These are phyloP conservation scores for Melanotus villosus DNA, from an alignment of 2,888 invertebrate species.

Conservation along the genomic window DNA sequence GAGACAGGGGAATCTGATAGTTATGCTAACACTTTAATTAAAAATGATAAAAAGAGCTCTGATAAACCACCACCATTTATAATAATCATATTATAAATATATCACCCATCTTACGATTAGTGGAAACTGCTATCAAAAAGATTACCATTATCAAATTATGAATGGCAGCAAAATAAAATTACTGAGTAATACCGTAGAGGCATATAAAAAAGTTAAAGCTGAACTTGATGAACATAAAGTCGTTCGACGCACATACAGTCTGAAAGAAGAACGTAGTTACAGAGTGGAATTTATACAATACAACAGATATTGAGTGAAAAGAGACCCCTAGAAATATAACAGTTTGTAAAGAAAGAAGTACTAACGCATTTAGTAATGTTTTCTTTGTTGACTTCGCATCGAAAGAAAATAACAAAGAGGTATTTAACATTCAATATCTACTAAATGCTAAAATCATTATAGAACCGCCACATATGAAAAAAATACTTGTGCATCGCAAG, in stretches of 20 bases:
- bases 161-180: neutral
- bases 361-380: neutral
- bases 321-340: slow-evolving; percentile 9
- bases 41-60: neutral
- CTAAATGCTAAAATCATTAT: slow-evolving; percentile 22
- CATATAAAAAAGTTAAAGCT: slow-evolving; percentile 4
- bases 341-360: neutral
- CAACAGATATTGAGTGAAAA: neutral
- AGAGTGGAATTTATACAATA: slow-evolving; percentile 10
- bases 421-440: slow-evolving; percentile 19
- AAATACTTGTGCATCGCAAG: slow-evolving; percentile 2
- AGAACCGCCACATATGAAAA: slow-evolving; percentile 19
- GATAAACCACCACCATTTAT: slow-evolving; percentile 11
- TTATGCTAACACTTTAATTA: neutral
- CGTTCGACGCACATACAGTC: neutral
- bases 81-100: neutral
- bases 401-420: slow-evolving; percentile 25
- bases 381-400: slow-evolving; percentile 26
- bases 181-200: neutral
- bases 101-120: neutral
- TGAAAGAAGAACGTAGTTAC: slow-evolving; percentile 8
- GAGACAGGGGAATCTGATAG: no score
- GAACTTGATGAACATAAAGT: slow-evolving; percentile 6
- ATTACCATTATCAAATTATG: neutral
- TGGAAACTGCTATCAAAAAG: neutral